Percentiles rank a stretch among this genome's conserved stretches.
phyloP scores from a whole-genome alignment of 2,888 invertebrate species.

The Andrena flavipes region DNA sequence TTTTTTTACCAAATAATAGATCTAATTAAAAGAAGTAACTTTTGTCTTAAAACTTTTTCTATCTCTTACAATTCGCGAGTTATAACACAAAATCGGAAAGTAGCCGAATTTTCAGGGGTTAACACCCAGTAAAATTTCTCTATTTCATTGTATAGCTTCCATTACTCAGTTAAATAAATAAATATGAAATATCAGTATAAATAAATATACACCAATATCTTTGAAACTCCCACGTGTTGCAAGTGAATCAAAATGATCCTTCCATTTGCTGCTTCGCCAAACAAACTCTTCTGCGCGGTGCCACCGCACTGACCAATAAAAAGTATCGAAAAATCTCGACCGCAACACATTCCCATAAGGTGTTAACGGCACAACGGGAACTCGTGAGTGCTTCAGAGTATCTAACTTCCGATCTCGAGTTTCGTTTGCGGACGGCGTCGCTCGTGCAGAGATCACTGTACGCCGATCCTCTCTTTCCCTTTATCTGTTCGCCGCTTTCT shows the following conservation, averaged over 20 bases:
- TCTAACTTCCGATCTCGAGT: constrained; percentile 10
- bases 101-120: too few species aligned
- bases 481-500: not conserved
- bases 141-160: not conserved
- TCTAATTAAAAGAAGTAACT: too few species aligned
- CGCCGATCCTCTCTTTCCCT: constrained; percentile 41
- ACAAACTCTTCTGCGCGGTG: not conserved
- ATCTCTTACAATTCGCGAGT: too few species aligned
- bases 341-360: not conserved
- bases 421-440: constrained; percentile 52
- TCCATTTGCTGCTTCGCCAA: not conserved
- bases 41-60: too few species aligned
- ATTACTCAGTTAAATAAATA: not conserved
- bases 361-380: not conserved
- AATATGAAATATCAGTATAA: too few species aligned
- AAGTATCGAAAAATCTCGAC: not conserved
- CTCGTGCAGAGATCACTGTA: constrained; percentile 49
- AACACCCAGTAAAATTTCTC: not conserved
- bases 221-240: not conserved
- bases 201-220: too few species aligned
- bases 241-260: not conserved
- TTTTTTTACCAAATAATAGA: too few species aligned
- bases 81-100: too few species aligned
- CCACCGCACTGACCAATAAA: not conserved
- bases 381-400: constrained; percentile 23